A percentile compares a stretch with the other conserved stretches of the same genome.
phyloP scores from a whole-genome alignment of 2,113 vertebrate species.

The Chelonoidis abingdonii region DNA sequence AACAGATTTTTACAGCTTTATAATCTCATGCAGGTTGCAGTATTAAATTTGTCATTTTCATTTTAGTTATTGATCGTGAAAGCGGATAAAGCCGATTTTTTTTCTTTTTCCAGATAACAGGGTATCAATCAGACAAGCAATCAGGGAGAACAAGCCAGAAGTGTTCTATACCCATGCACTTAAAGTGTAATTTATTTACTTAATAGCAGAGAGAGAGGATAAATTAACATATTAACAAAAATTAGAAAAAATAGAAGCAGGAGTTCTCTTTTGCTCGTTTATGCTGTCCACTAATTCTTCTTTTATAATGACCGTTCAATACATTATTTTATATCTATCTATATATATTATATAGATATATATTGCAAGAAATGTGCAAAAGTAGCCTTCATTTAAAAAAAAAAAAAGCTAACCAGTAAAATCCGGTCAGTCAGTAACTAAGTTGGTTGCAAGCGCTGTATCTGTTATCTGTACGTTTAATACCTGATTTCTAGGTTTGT shows the following conservation, averaged over 20 bases:
- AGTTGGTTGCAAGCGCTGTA: background rate
- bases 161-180: background rate
- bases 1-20: constrained; percentile 26
- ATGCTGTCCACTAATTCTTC: background rate
- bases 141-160: background rate
- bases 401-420: background rate
- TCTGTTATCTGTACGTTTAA: background rate
- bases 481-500: background rate
- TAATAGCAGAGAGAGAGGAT: background rate
- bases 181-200: constrained; percentile 6
- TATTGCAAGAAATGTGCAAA: background rate
- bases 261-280: background rate
- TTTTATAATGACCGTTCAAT: background rate
- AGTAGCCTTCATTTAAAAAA: background rate
- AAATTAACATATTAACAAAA: constrained; percentile 1
- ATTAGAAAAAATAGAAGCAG: constrained; percentile 1
- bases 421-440: background rate
- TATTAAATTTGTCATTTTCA: constrained; percentile 22
- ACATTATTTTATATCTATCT: background rate
- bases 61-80: constrained; percentile 29
- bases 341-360: background rate
- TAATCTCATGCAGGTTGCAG: background rate
- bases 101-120: background rate
- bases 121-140: background rate
- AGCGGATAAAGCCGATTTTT: background rate